A percentile compares a stretch with the other conserved stretches of the same genome.
phyloP scores from a whole-genome alignment of 2,797 vertebrate genomes.

The Hippocampus kuda region DNA sequence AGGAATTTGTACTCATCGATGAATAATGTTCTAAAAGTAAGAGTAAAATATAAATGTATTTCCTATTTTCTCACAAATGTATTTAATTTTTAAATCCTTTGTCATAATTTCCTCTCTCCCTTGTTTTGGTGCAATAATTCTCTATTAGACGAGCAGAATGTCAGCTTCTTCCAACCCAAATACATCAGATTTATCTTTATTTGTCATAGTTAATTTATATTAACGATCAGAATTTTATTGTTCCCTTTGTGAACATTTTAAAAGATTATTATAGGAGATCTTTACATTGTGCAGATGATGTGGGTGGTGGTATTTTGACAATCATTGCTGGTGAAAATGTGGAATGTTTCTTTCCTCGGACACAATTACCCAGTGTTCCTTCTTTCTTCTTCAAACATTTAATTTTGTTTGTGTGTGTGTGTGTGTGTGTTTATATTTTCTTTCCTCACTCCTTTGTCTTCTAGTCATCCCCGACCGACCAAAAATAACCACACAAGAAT shows the following conservation, averaged over 20 bases:
- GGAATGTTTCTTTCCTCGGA: constrained; percentile 4
- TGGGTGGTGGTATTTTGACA: constrained; percentile 41
- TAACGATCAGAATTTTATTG: constrained; percentile 43
- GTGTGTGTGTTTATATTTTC: neutral
- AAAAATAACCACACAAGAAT: neutral
- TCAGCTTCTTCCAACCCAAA: constrained; percentile 16
- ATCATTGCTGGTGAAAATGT: constrained; percentile 36
- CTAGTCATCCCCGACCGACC: constrained; percentile 2
- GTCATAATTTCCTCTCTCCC: neutral
- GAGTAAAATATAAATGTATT: neutral
- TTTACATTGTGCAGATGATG: constrained; percentile 22
- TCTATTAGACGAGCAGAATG: constrained; percentile 1
- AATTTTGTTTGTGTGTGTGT: neutral
- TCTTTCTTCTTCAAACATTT: neutral
- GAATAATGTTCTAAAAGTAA: neutral
- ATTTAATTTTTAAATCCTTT: neutral
- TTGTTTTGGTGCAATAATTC: constrained; percentile 2
- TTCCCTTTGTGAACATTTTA: constrained; percentile 26
- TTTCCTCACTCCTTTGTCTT: constrained; percentile 8
- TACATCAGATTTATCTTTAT: constrained; percentile 32
- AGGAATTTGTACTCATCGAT: neutral
- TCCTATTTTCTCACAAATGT: too few relatives aligned
- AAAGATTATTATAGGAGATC: constrained; percentile 36
- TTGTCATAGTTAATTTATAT: constrained; percentile 18
- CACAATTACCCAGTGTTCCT: neutral